Conservation (phyloP, 2,113 vertebrate genomes). For the Poeciliopsis turrubarensis region DNA sequence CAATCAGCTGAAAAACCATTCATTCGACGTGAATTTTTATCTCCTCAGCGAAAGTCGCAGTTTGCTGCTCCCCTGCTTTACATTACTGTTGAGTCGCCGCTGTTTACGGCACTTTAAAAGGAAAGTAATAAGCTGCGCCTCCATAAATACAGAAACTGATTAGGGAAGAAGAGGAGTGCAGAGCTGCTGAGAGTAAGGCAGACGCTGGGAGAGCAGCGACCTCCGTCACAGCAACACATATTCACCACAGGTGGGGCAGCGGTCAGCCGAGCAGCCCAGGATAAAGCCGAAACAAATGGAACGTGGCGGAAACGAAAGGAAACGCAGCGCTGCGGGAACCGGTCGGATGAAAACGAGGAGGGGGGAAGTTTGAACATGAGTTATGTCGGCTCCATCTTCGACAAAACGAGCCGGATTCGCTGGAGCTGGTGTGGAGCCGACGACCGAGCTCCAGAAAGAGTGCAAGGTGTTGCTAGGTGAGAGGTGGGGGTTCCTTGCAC, state of each 20-base stretch:
- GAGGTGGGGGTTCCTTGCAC: conserved; percentile 30
- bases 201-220: neutral
- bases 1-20: neutral
- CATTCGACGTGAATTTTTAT: no score
- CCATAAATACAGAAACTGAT: neutral
- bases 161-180: neutral
- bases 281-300: neutral
- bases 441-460: conserved; percentile 22
- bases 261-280: neutral
- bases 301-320: neutral
- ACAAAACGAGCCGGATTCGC: neutral
- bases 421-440: conserved; percentile 10
- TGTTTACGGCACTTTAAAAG: neutral
- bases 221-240: neutral
- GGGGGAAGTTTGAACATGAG: neutral
- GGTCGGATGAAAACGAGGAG: neutral
- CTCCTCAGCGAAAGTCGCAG: neutral
- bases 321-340: neutral
- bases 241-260: neutral
- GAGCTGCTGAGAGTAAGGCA: neutral
- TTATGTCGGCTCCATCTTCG: neutral
- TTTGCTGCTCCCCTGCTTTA: neutral
- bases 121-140: neutral
- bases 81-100: neutral
- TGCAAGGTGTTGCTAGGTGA: conserved; percentile 9